Evolutionary conservation across 1,140 invertebrate species (phyloP), one percentile per base, ranked within the genome.

Genomic region (Sipha flava): DNA sequence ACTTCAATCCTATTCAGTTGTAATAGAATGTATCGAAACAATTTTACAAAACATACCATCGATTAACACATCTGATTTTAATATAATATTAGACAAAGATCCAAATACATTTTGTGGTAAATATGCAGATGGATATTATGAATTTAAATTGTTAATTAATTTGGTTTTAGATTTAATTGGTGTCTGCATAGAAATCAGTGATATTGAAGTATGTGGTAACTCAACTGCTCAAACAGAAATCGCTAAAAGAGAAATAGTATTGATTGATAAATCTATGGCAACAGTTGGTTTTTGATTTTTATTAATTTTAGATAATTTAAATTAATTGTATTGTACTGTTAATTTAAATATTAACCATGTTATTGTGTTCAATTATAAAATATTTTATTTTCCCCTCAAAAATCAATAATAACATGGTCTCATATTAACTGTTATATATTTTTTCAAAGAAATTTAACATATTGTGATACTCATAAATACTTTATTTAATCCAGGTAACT

Each of bases 41-140:
- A 26, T 40, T 4, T 3, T 16, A 14, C 10, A 31, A 26, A 26
- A 37, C 12, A 10, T 54, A 3, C 34, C 16, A 37, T 34, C 31
- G 14, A 52, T 34, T 0, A 54, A 40, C 14, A 29, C 14, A 57
- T 57, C 34, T 10, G 10, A 52, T 40, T 77, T 77, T 57, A 54
- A 43, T 40, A 57, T 0, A 26, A 43, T 77, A 43, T 77, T 77
- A 29, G 23, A 37, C 3, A 77, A 77, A 0, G 9, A 9, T 59
- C 49, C 52, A 59, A 77, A 77, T 59, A 77, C 73, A 26, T 77
- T 77, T 59, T 59, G 73, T 43, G 34, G 73, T 77, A 77, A 77
- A 26, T 77, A n/a, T 23, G 31, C 5, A 10, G 0, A 12, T 37
- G 52, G 23, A 54, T 54, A 0, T 18, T 26, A 26, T 21, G 1